Evolutionary conservation across 1,140 invertebrate species (phyloP), one percentile per base, ranked within the genome.

Genomic region (Eupristina koningsbergeri): DNA sequence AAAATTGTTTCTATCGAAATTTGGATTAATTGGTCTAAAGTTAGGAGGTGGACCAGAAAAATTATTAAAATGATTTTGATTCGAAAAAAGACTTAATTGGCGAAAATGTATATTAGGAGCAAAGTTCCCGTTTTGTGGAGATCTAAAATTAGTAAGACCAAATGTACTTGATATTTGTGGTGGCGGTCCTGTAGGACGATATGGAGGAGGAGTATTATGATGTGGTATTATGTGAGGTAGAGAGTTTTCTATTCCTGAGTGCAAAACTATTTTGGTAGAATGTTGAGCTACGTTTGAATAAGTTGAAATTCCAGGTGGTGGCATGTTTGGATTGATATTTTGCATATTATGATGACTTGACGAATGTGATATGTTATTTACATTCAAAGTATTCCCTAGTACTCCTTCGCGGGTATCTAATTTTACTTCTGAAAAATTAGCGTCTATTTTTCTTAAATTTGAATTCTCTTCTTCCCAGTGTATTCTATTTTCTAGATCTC

Each of bases 281-380:
- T 61, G 17, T 29, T 80, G 74, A 29, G 85, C 67, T 67, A 29
- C 17, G 71, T 84, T 86, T 15, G 87, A 86, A 84, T 89, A 89
- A 11, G 86, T 82, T 31, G 88, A 80, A 34, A 90, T 86, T 29
- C 85, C 85, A 26, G 90, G 85, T 0, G 86, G 86, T 31, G 90
- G 89, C 88, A 89, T 88, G 45, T 89, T 88, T 9, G 88, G 87
- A 85, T 89, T 90, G 36, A 89, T 89, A 39, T 89, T 91, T 69
- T 90, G 90, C 88, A 89, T 90, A 41, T 90, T 91, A n/a, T 91
- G 89, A 63, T 91, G 89, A 85, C 89, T 90, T 3, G 88, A 39
- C 81, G 88, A 81, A 19, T 76, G 86, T 1, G 87, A 45, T 69
- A 88, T 81, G 15, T 71, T 86, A 41, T 86, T 85, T 45, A 81